Evolutionary conservation across 1,140 invertebrate species (phyloP).

Genomic region (Papilio aristodemus): DNA sequence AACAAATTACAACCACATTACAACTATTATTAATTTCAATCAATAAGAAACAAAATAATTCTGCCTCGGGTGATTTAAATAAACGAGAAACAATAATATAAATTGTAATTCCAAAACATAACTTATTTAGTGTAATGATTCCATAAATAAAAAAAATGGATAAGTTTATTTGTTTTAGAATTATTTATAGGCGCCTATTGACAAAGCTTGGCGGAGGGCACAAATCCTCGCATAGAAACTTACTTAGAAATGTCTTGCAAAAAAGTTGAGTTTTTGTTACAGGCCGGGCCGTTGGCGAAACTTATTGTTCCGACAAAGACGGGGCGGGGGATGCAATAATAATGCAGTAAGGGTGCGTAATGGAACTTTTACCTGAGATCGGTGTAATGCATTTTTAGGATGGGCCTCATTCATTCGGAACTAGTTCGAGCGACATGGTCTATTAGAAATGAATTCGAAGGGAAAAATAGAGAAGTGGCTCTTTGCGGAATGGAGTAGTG

Average conservation of each 20-base stretch:
- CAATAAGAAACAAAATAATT: too few species aligned
- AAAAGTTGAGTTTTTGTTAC: slow-evolving; percentile 68
- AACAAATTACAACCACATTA: too few species aligned
- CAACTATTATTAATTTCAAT: too few species aligned
- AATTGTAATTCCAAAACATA: neutral
- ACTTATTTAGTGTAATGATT: neutral
- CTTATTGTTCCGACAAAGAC: slow-evolving; percentile 59
- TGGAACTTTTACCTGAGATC: slow-evolving; percentile 71
- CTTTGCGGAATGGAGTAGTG: slow-evolving; percentile 56
- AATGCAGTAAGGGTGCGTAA: slow-evolving; percentile 69
- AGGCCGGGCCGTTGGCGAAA: slow-evolving; percentile 57
- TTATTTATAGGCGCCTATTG: neutral
- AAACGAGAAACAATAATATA: neutral
- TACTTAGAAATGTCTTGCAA: slow-evolving; percentile 64
- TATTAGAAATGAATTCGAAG: slow-evolving; percentile 46
- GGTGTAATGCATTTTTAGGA: slow-evolving; percentile 45
- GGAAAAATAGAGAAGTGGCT: slow-evolving; percentile 59
- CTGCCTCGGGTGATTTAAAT: too few species aligned
- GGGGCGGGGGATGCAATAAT: slow-evolving; percentile 62
- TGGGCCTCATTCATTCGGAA: slow-evolving; percentile 39
- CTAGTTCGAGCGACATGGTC: slow-evolving; percentile 34
- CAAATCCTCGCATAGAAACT: slow-evolving; percentile 51
- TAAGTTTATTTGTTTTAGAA: neutral
- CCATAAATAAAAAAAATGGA: neutral
- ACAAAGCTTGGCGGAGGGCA: slow-evolving; percentile 35